Conservation (phyloP, 2,888 invertebrate genomes). For the Rhagophthalmus giganteus region DNA sequence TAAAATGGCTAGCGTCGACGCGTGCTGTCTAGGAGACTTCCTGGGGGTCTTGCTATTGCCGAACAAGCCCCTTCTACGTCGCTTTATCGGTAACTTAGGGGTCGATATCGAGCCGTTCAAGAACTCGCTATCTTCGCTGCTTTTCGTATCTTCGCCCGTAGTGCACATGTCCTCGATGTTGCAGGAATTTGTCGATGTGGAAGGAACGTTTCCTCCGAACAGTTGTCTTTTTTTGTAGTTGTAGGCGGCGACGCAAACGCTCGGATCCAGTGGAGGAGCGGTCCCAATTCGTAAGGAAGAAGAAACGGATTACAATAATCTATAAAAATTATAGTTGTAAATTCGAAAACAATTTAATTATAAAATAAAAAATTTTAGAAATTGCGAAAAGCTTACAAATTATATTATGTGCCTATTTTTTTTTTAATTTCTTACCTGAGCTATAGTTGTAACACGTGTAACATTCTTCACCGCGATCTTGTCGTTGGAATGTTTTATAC, state of each 20-base stretch:
- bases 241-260: constrained; percentile 55
- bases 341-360: too few species aligned
- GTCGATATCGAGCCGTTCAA: not conserved
- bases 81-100: not conserved
- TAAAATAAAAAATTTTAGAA: constrained; percentile 4
- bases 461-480: constrained; percentile 70
- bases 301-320: constrained; percentile 66
- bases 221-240: constrained; percentile 54
- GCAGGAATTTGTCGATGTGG: constrained; percentile 42
- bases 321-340: constrained; percentile 40
- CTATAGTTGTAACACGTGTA: constrained; percentile 57
- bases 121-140: constrained; percentile 23
- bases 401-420: not conserved
- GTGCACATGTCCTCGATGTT: constrained; percentile 46
- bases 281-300: constrained; percentile 76
- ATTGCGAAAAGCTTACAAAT: not conserved
- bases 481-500: constrained; percentile 77
- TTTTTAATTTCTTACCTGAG: constrained; percentile 7
- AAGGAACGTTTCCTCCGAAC: constrained; percentile 52
- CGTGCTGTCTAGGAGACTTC: constrained; percentile 86
- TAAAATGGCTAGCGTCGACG: constrained; percentile 82
- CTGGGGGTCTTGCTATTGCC: constrained; percentile 64
- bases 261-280: constrained; percentile 64
- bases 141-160: constrained; percentile 39
- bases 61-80: constrained; percentile 3